phyloP scores from a whole-genome alignment of 1,140 invertebrate genomes.

The Onthophagus taurus region DNA sequence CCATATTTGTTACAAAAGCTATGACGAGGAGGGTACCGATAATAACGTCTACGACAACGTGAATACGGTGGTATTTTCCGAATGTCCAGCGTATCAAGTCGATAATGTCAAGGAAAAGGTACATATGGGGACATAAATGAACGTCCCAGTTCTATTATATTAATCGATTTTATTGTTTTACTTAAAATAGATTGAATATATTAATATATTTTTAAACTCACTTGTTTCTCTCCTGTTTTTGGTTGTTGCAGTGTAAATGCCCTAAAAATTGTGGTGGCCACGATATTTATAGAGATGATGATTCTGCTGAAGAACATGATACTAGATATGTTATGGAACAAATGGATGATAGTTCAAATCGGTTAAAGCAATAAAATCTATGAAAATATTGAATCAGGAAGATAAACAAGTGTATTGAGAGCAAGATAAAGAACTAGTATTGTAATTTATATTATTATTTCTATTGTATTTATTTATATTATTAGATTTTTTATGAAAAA shows the following conservation, averaged over 20 bases:
- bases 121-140: too few relatives aligned
- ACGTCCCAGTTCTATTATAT: conserved; percentile 3
- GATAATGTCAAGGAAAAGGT: conserved; percentile 8
- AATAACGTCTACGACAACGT: conserved; percentile 7
- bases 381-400: too few relatives aligned
- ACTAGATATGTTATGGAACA: conserved; percentile 29
- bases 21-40: conserved; percentile 4
- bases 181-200: neutral
- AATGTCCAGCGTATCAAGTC: conserved; percentile 4
- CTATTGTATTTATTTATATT: too few relatives aligned
- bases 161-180: neutral
- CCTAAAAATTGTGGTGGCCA: neutral
- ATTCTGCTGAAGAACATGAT: conserved; percentile 26
- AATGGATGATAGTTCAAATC: conserved; percentile 23
- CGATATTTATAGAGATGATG: conserved; percentile 26
- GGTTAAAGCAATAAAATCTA: conserved; percentile 1
- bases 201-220: too few relatives aligned
- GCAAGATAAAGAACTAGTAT: too few relatives aligned
- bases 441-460: too few relatives aligned
- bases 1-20: conserved; percentile 14
- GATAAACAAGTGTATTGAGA: neutral
- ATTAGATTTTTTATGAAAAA: too few relatives aligned
- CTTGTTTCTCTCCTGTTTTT: neutral
- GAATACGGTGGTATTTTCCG: conserved; percentile 10
- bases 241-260: neutral